These are phyloP conservation scores for Tragelaphus imberbis DNA, from an alignment of 2,113 vertebrate genomes.

Conservation along the genomic window DNA sequence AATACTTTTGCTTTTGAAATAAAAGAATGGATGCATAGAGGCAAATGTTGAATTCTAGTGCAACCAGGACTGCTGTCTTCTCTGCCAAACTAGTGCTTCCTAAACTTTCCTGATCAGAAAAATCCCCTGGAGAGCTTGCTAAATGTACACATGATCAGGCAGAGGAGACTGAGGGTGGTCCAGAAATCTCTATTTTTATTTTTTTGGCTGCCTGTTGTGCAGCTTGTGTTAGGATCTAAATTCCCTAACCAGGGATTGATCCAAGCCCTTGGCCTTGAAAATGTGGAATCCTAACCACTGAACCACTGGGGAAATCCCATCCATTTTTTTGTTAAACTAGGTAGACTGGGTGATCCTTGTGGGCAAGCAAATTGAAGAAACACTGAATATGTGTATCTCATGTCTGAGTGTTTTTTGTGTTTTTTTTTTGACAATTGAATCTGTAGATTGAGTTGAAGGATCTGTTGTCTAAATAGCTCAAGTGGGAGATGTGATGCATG, in stretches of 20 bases:
- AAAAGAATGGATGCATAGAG: neutral
- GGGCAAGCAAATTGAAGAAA: neutral
- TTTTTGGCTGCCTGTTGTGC: neutral
- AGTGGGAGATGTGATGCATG: neutral
- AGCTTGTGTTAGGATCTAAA: neutral
- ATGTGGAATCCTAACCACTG: neutral
- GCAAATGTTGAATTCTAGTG: neutral
- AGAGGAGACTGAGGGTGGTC: neutral
- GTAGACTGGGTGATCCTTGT: neutral
- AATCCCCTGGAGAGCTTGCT: neutral
- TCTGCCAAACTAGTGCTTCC: neutral
- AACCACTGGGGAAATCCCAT: neutral
- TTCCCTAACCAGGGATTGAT: too few relatives aligned
- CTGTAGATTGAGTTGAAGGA: neutral
- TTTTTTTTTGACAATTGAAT: neutral
- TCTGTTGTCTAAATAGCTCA: neutral
- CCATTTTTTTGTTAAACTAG: neutral
- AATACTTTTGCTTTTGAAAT: neutral
- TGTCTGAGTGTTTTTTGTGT: neutral
- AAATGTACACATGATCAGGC: neutral
- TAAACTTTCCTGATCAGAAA: neutral
- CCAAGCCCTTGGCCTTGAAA: neutral
- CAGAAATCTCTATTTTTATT: neutral
- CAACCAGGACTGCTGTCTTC: neutral
- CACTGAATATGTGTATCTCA: neutral